phyloP scores from a whole-genome alignment of 2,888 invertebrate species.

The Neoascia interrupta region DNA sequence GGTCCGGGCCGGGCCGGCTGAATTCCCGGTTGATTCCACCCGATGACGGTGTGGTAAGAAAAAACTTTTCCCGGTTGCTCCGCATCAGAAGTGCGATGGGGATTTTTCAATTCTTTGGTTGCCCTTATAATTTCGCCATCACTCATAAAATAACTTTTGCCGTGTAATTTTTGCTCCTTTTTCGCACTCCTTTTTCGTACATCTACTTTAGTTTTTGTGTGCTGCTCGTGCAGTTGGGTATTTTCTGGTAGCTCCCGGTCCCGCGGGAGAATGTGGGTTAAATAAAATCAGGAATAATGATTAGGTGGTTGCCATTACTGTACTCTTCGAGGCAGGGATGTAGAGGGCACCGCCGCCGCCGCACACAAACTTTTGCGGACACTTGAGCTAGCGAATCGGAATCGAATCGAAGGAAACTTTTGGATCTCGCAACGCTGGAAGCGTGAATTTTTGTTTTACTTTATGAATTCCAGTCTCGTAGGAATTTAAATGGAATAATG shows the following conservation, averaged over 20 bases:
- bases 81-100: slow-evolving; percentile 61
- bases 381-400: slow-evolving; percentile 57
- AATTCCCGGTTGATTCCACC: background rate
- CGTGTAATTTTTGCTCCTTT: slow-evolving; percentile 37
- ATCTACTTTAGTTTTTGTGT: slow-evolving; percentile 32
- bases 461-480: slow-evolving; percentile 63
- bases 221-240: background rate
- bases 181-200: slow-evolving; percentile 1
- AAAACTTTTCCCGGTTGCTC: slow-evolving; percentile 26
- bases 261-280: slow-evolving; percentile 41
- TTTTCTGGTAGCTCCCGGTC: no score
- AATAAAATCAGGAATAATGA: slow-evolving; percentile 68
- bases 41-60: no score
- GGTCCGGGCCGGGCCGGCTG: slow-evolving; percentile 6
- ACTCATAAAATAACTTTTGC: slow-evolving; percentile 62
- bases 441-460: slow-evolving; percentile 31
- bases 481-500: slow-evolving; percentile 68
- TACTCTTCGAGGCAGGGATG: slow-evolving; percentile 9
- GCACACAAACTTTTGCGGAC: slow-evolving; percentile 52
- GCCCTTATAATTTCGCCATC: slow-evolving; percentile 65
- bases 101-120: slow-evolving; percentile 67
- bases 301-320: slow-evolving; percentile 52
- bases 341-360: slow-evolving; percentile 13
- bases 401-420: slow-evolving; percentile 45
- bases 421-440: slow-evolving; percentile 30